Conservation (phyloP, 2,113 vertebrate species). For the Ciconia stormi region DNA sequence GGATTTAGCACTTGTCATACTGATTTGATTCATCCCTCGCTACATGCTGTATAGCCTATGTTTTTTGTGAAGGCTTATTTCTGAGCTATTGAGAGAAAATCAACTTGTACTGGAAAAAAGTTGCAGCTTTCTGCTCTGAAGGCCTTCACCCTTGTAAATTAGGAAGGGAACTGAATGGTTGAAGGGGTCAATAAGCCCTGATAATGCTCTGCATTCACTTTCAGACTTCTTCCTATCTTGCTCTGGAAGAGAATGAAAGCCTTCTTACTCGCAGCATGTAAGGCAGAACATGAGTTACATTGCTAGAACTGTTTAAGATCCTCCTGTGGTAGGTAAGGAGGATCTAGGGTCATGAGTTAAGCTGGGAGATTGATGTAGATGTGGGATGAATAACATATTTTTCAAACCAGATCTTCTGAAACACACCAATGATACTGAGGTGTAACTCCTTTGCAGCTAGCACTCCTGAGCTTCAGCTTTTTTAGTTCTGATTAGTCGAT, state of each 20-base stretch:
- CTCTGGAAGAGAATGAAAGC: background rate
- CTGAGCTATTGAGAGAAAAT: background rate
- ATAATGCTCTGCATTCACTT: background rate
- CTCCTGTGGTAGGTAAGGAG: background rate
- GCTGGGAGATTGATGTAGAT: background rate
- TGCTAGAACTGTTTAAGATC: background rate
- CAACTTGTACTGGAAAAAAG: background rate
- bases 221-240: background rate
- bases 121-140: background rate
- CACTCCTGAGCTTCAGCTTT: background rate
- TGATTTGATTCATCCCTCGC: background rate
- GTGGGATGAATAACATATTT: background rate
- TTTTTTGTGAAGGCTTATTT: background rate
- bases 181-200: background rate
- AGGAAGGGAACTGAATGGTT: background rate
- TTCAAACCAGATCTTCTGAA: background rate
- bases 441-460: background rate
- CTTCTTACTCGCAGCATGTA: accelerated
- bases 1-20: background rate
- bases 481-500: background rate
- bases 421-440: background rate
- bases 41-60: background rate
- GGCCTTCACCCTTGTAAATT: background rate
- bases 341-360: background rate
- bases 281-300: background rate